Evolutionary conservation across 2,113 vertebrate genomes (phyloP).

Genomic region (Xiphophorus maculatus): DNA sequence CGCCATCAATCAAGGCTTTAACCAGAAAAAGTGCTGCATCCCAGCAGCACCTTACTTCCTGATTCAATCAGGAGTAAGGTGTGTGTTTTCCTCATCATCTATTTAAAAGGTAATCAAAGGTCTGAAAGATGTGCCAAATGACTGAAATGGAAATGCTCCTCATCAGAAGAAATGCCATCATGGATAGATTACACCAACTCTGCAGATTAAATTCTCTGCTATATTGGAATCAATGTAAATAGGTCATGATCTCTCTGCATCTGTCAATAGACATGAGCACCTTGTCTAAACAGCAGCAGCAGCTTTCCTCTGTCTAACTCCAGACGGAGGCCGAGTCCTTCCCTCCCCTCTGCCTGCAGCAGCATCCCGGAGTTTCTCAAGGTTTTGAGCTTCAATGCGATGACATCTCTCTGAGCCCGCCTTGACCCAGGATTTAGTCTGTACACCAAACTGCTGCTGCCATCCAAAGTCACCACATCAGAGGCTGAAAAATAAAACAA

Average conservation of each 20-base stretch:
- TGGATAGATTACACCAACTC: neutral
- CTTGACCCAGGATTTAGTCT: conserved; percentile 18
- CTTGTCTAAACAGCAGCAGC: conserved; percentile 47
- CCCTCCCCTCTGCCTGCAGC: conserved; percentile 43
- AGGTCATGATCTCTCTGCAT: neutral
- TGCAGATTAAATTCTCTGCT: neutral
- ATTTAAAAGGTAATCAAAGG: neutral
- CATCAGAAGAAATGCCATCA: neutral
- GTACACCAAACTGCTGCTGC: conserved; percentile 51
- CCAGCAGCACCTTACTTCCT: too few species aligned
- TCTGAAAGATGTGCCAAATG: neutral
- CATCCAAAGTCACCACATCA: conserved; percentile 50
- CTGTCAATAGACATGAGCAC: conserved; percentile 11
- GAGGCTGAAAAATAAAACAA: conserved; percentile 42
- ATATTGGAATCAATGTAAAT: neutral
- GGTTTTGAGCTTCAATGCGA: conserved; percentile 70
- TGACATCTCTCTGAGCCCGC: conserved; percentile 16
- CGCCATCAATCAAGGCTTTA: conserved; percentile 53
- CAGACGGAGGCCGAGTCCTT: conserved; percentile 50
- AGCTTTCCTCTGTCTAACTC: conserved; percentile 63
- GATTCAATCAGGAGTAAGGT: conserved; percentile 21
- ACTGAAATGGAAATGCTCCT: neutral
- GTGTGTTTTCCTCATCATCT: neutral
- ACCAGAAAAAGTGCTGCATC: conserved; percentile 1
- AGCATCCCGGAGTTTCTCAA: conserved; percentile 60